phyloP scores from a whole-genome alignment of 2,888 invertebrate genomes.

The Julus scanicus region DNA sequence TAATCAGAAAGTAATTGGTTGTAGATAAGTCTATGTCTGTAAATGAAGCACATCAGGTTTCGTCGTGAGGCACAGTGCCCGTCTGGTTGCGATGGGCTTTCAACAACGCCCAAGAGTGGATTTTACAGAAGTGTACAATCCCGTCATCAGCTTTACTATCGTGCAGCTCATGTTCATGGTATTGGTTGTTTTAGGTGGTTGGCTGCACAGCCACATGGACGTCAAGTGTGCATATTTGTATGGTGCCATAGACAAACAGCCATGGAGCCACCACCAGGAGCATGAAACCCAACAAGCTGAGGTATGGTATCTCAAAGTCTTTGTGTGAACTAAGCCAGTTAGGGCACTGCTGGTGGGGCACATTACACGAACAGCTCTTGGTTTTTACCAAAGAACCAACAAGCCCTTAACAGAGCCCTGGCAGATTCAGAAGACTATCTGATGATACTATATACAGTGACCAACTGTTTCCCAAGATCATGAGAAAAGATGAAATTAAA shows the following conservation, averaged over 20 bases:
- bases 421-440: too few relatives aligned
- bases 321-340: background rate
- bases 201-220: background rate
- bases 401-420: too few relatives aligned
- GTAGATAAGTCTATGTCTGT: background rate
- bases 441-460: too few relatives aligned
- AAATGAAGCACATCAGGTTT: background rate
- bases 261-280: background rate
- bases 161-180: background rate
- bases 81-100: background rate
- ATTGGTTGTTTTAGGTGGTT: background rate
- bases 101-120: background rate
- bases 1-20: background rate
- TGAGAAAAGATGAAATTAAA: too few relatives aligned
- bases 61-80: background rate
- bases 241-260: background rate
- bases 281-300: background rate
- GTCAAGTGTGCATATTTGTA: background rate
- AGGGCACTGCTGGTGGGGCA: too few relatives aligned
- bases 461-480: too few relatives aligned
- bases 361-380: too few relatives aligned
- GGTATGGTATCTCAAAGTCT: background rate
- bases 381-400: too few relatives aligned
- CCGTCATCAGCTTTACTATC: background rate
- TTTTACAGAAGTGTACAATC: background rate